Evolutionary conservation across 1,140 invertebrate genomes (phyloP).

Genomic region (Drosophila equinoxialis): DNA sequence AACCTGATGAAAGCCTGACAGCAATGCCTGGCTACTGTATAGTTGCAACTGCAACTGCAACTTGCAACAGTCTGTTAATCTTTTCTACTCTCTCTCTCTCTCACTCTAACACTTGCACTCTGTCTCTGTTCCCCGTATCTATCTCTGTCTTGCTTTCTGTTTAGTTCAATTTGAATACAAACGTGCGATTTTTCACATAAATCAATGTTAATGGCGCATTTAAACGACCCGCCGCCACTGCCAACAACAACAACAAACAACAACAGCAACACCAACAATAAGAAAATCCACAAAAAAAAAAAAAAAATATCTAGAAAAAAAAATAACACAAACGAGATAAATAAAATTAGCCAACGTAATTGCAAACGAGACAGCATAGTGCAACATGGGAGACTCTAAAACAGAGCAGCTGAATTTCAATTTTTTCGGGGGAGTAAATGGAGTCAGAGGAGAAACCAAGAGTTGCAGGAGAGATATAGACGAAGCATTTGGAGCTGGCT

Average conservation of each 20-base stretch:
- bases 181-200: constrained; percentile 73
- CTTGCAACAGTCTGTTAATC: constrained; percentile 45
- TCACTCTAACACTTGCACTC: constrained; percentile 13
- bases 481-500: not conserved
- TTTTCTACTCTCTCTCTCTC: constrained; percentile 21
- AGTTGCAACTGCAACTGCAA: constrained; percentile 12
- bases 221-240: constrained; percentile 51
- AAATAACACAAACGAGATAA: constrained; percentile 56
- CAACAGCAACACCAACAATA: constrained; percentile 27
- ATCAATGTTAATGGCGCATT: constrained; percentile 71
- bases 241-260: constrained; percentile 15
- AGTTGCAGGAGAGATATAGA: constrained; percentile 38
- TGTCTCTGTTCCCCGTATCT: not conserved
- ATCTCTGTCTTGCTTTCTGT: constrained; percentile 11
- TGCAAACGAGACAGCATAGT: constrained; percentile 54
- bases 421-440: constrained; percentile 5
- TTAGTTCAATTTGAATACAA: constrained; percentile 64
- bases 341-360: constrained; percentile 71
- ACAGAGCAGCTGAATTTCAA: constrained; percentile 36
- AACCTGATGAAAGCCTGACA: constrained; percentile 61
- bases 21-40: constrained; percentile 30
- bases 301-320: constrained; percentile 34
- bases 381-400: constrained; percentile 35
- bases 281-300: constrained; percentile 23
- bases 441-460: not conserved